Conservation (phyloP, 2,888 invertebrate genomes). For the Eudasyphora cyanicolor region DNA sequence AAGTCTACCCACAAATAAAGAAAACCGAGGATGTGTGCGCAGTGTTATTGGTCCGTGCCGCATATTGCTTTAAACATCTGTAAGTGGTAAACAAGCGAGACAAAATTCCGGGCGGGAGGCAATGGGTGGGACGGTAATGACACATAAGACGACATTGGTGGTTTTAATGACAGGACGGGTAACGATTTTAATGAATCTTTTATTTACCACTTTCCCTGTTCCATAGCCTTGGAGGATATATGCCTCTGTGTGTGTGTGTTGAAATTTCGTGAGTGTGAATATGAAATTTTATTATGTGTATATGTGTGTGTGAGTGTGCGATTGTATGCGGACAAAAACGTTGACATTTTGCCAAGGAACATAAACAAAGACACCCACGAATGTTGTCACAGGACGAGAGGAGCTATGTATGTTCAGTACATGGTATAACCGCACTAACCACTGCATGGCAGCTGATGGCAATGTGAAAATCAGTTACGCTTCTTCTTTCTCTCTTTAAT, state of each 20-base stretch:
- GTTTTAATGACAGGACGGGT: conserved; percentile 48
- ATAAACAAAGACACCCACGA: neutral
- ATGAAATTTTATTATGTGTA: conserved; percentile 29
- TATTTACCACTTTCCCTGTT: conserved; percentile 17
- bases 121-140: conserved; percentile 28
- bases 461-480: conserved; percentile 55
- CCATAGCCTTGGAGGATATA: neutral
- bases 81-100: conserved; percentile 32
- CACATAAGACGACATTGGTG: conserved; percentile 48
- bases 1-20: conserved; percentile 44
- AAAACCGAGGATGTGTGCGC: neutral
- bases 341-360: conserved; percentile 62
- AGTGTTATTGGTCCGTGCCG: neutral
- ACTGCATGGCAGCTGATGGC: conserved; percentile 62
- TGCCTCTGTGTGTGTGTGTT: no score
- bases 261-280: conserved; percentile 31
- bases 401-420: neutral
- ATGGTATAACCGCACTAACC: conserved; percentile 59
- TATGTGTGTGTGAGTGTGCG: conserved; percentile 26
- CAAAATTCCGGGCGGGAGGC: conserved; percentile 21
- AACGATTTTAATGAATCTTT: conserved; percentile 50
- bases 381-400: no score
- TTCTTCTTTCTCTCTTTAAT: neutral
- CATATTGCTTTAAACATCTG: conserved; percentile 47
- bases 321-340: conserved; percentile 37